phyloP scores from a whole-genome alignment of 1,140 invertebrate genomes.

The Drosophila lini region DNA sequence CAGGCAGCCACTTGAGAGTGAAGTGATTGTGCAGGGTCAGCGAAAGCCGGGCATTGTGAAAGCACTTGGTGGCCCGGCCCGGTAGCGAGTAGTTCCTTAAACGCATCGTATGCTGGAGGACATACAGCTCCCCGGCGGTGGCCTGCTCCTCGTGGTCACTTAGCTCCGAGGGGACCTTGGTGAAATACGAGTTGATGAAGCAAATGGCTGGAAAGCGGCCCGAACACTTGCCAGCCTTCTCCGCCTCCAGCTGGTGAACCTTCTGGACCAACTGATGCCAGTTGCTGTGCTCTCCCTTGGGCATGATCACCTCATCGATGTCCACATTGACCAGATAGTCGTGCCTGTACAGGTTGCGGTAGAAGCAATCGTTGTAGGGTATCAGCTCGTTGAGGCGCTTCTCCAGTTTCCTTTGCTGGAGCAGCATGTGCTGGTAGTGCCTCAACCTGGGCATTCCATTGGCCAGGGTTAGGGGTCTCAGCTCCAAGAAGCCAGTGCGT shows the following conservation, averaged over 20 bases:
- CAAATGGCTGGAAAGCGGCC: slow-evolving; percentile 44
- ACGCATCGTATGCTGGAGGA: slow-evolving; percentile 69
- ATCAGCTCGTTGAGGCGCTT: slow-evolving; percentile 91
- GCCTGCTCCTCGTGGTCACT: slow-evolving; percentile 60
- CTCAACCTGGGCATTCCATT: slow-evolving; percentile 90
- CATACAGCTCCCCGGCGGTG: slow-evolving; percentile 53
- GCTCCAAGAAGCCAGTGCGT: slow-evolving; percentile 85
- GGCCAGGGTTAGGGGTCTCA: slow-evolving; percentile 90
- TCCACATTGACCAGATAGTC: slow-evolving; percentile 91
- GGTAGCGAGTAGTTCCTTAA: slow-evolving; percentile 47
- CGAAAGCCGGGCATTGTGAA: slow-evolving; percentile 62
- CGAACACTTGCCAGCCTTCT: slow-evolving; percentile 19
- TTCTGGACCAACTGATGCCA: slow-evolving; percentile 66
- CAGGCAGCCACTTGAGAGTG: slow-evolving; percentile 47
- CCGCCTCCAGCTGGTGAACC: neutral
- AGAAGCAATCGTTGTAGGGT: slow-evolving; percentile 93
- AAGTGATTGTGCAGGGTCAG: slow-evolving; percentile 73
- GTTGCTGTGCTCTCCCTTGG: slow-evolving; percentile 84
- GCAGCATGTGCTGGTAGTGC: slow-evolving; percentile 88
- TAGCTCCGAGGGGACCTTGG: slow-evolving; percentile 36
- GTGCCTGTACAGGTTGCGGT: slow-evolving; percentile 91
- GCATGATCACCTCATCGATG: slow-evolving; percentile 92
- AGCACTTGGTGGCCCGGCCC: slow-evolving; percentile 64
- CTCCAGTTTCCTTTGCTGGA: slow-evolving; percentile 82
- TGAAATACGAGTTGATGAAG: slow-evolving; percentile 66